phyloP scores from a whole-genome alignment of 2,113 vertebrate genomes.

The Procavia capensis region DNA sequence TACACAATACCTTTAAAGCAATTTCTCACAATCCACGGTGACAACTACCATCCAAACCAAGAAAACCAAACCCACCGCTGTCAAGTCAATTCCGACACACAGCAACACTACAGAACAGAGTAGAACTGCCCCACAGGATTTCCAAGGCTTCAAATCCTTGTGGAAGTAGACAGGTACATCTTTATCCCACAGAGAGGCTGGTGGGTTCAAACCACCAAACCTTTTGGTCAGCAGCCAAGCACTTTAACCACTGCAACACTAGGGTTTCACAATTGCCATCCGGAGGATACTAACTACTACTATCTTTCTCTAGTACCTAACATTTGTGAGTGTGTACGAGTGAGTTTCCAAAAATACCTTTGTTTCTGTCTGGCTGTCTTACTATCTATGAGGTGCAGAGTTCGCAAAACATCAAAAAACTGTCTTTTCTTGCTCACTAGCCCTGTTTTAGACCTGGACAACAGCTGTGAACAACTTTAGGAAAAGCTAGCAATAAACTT shows the following conservation, averaged over 20 bases:
- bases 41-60: neutral
- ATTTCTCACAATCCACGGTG: neutral
- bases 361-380: slow-evolving; percentile 10
- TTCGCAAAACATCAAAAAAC: slow-evolving; percentile 41
- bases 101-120: no score
- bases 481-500: slow-evolving; percentile 54
- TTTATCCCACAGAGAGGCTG: no score
- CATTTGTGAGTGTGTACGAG: neutral
- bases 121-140: no score
- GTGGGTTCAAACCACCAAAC: no score
- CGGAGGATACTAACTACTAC: neutral
- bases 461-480: slow-evolving; percentile 37
- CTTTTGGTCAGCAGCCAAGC: no score
- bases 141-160: no score
- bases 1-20: slow-evolving; percentile 40
- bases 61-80: no score
- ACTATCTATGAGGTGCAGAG: neutral
- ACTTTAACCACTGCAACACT: no score
- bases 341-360: slow-evolving; percentile 26
- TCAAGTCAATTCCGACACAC: no score
- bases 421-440: slow-evolving; percentile 40
- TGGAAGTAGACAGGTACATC: no score
- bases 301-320: neutral
- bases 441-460: neutral
- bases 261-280: neutral